A percentile compares a stretch with the other conserved stretches of the same genome.
Conservation (phyloP, 2,888 invertebrate species). For the Venusia cambrica region DNA sequence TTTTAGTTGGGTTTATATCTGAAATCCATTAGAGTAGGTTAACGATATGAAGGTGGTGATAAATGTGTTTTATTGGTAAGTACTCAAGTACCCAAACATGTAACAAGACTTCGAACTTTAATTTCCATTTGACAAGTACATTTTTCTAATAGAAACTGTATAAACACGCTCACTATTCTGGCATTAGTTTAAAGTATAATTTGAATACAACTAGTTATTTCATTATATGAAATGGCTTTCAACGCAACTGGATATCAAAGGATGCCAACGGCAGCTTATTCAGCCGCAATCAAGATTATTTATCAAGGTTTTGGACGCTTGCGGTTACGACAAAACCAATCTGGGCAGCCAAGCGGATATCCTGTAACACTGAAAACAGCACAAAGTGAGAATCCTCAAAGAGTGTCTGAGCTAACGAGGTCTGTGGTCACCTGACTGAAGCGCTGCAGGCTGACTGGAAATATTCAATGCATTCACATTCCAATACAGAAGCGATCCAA, state of each 20-base stretch:
- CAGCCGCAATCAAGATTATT: conserved; percentile 12
- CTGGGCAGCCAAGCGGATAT: conserved; percentile 4
- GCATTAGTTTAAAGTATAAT: too few relatives aligned
- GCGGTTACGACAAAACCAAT: conserved; percentile 21
- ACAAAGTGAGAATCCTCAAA: conserved; percentile 21
- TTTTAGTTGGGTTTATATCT: too few relatives aligned
- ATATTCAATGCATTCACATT: conserved; percentile 12
- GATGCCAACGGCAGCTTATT: conserved; percentile 13
- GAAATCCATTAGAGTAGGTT: background rate
- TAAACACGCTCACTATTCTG: too few relatives aligned
- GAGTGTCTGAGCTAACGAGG: conserved; percentile 20
- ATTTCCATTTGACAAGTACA: too few relatives aligned
- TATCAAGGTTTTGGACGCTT: conserved; percentile 10
- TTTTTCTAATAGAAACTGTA: too few relatives aligned
- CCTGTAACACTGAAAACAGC: conserved; percentile 14
- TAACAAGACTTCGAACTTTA: too few relatives aligned
- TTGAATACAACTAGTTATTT: conserved; percentile 19
- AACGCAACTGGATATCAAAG: conserved; percentile 21
- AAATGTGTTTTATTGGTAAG: background rate
- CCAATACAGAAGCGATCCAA: conserved; percentile 12
- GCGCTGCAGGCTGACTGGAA: conserved; percentile 7
- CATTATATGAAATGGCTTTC: conserved; percentile 14
- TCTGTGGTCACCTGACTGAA: conserved; percentile 12
- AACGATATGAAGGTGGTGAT: background rate
- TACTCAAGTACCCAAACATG: too few relatives aligned